Conservation (phyloP, 2,113 vertebrate genomes). For the Leucoraja erinaceus region DNA sequence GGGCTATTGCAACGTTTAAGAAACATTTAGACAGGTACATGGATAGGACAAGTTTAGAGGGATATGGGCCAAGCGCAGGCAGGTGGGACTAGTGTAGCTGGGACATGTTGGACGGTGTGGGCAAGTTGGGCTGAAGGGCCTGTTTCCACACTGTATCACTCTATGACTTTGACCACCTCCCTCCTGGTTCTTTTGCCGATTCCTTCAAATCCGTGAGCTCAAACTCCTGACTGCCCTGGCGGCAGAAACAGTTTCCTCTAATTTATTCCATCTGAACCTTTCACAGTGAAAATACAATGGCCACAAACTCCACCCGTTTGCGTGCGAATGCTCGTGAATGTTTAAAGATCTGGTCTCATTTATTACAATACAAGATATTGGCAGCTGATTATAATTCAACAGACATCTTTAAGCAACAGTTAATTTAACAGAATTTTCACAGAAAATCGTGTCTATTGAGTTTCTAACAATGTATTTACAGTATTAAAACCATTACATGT, state of each 20-base stretch:
- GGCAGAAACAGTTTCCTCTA: not conserved
- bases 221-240: not conserved
- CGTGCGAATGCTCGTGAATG: not conserved
- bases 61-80: no score
- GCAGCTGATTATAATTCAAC: not conserved
- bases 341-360: not conserved
- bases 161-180: not conserved
- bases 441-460: not conserved
- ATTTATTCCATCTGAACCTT: not conserved
- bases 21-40: no score
- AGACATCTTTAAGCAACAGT: not conserved
- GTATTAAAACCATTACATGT: not conserved
- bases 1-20: no score
- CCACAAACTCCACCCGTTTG: not conserved
- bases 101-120: no score
- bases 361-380: not conserved
- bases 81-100: no score
- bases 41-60: no score
- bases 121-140: no score
- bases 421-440: not conserved
- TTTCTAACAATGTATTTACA: not conserved
- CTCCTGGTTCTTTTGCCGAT: not conserved
- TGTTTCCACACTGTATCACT: no score
- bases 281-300: not conserved
- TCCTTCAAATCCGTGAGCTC: not conserved